Percentiles rank a stretch among this genome's conserved stretches.
Conservation (phyloP, 2,797 vertebrate genomes). For the Micrastur ruficollis region DNA sequence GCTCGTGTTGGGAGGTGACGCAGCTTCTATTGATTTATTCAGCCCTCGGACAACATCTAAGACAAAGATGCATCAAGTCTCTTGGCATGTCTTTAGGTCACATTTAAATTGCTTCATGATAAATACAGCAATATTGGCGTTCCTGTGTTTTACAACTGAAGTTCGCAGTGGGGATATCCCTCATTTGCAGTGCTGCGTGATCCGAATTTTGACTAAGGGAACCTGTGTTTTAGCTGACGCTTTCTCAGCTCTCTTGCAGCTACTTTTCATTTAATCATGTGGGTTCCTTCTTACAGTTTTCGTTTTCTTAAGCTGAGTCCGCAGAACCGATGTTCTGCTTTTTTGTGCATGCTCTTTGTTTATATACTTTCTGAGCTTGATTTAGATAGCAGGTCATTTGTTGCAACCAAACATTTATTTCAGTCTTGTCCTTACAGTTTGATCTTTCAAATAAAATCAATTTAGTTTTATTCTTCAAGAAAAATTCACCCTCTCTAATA, state of each 20-base stretch:
- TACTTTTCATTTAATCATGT: neutral
- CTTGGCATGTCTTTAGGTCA: neutral
- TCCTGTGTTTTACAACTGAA: neutral
- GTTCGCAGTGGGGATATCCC: neutral
- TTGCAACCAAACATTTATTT: conserved; percentile 15
- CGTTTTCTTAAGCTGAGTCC: neutral
- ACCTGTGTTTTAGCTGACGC: neutral
- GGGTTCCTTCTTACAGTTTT: neutral
- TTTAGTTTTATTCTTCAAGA: neutral
- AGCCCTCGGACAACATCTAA: neutral
- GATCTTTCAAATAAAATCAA: conserved; percentile 5
- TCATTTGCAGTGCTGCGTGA: neutral
- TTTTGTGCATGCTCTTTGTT: neutral
- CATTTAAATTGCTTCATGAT: neutral
- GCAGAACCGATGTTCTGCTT: rapidly evolving
- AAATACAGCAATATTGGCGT: neutral
- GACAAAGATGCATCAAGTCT: neutral
- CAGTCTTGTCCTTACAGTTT: neutral
- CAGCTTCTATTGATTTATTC: neutral
- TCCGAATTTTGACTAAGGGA: neutral
- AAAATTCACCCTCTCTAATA: neutral
- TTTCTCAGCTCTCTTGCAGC: neutral
- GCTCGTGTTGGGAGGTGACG: rapidly evolving
- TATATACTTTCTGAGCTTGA: neutral
- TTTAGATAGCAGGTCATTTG: neutral